phyloP scores from a whole-genome alignment of 2,113 vertebrate genomes.

The Dasypus novemcinctus region DNA sequence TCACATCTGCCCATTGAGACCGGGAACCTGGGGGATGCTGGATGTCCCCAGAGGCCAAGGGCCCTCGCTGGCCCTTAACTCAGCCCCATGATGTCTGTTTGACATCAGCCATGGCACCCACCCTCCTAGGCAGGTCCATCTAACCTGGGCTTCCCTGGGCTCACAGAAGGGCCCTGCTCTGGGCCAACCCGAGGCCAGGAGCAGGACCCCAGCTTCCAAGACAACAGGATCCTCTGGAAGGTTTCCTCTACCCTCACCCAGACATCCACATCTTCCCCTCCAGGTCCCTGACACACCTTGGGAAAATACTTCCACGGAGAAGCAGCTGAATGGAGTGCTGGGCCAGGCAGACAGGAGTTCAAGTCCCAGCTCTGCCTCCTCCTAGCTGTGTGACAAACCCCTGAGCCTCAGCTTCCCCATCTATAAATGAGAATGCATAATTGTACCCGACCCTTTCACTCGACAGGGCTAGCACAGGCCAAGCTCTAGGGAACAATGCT shows the following conservation, averaged over 20 bases:
- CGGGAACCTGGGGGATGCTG: neutral
- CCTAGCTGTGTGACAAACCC: neutral
- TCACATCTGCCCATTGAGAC: neutral
- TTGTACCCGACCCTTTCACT: rapidly evolving
- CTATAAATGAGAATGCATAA: too few relatives aligned
- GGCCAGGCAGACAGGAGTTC: neutral
- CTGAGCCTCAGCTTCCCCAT: neutral
- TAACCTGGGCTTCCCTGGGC: neutral
- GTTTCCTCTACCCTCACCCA: neutral
- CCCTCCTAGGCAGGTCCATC: neutral
- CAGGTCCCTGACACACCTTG: neutral
- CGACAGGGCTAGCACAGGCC: neutral
- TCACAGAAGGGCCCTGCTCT: neutral
- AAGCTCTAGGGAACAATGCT: neutral
- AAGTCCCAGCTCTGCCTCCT: neutral
- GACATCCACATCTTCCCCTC: neutral
- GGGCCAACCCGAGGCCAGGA: neutral
- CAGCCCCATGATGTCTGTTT: neutral
- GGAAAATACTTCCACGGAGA: neutral
- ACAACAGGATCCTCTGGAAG: neutral
- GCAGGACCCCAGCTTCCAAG: neutral
- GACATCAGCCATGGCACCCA: neutral
- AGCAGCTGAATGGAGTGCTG: neutral
- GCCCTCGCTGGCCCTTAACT: neutral
- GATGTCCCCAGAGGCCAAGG: neutral